A percentile compares a stretch with the other conserved stretches of the same genome.
These are phyloP conservation scores for Hesperophylax magnus DNA, from an alignment of 1,140 invertebrate species.

Conservation along the genomic window DNA sequence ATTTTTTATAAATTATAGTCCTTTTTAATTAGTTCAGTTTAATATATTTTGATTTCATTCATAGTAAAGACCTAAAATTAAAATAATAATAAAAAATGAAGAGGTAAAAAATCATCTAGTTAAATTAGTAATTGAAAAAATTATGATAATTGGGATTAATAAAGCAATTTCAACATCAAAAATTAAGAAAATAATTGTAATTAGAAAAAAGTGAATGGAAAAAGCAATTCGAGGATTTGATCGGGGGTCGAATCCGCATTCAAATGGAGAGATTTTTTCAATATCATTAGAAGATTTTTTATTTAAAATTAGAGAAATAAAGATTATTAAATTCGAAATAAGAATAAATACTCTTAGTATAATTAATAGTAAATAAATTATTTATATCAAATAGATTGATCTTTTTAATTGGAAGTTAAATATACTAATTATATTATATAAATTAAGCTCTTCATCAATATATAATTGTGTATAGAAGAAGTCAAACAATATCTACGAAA, in stretches of 20 bases:
- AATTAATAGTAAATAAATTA: too few species aligned
- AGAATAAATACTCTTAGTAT: too few species aligned
- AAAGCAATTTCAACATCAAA: slow-evolving; percentile 77
- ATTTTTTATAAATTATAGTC: slow-evolving; percentile 70
- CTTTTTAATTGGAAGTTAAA: slow-evolving; percentile 79
- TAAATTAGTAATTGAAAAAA: too few species aligned
- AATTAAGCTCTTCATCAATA: slow-evolving; percentile 73
- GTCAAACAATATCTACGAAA: too few species aligned
- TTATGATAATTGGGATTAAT: slow-evolving; percentile 71
- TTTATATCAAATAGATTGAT: slow-evolving; percentile 71
- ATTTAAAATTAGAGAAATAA: slow-evolving; percentile 66
- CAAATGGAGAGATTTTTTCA: slow-evolving; percentile 75
- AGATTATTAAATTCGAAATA: slow-evolving; percentile 70
- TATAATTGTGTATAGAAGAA: too few species aligned
- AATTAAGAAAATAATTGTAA: slow-evolving; percentile 79
- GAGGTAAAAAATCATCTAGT: too few species aligned
- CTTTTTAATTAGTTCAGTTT: slow-evolving; percentile 73
- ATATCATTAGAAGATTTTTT: slow-evolving; percentile 71
- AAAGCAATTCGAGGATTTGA: too few species aligned
- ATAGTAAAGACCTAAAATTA: too few species aligned
- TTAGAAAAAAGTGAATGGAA: too few species aligned
- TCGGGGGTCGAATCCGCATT: too few species aligned
- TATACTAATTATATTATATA: slow-evolving; percentile 79
- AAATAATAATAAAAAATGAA: too few species aligned
- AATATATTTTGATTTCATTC: slow-evolving; percentile 76